Base-by-base conservation (phyloP, 2,888 invertebrate species). In the Malthinus flaveolus region DNA sequence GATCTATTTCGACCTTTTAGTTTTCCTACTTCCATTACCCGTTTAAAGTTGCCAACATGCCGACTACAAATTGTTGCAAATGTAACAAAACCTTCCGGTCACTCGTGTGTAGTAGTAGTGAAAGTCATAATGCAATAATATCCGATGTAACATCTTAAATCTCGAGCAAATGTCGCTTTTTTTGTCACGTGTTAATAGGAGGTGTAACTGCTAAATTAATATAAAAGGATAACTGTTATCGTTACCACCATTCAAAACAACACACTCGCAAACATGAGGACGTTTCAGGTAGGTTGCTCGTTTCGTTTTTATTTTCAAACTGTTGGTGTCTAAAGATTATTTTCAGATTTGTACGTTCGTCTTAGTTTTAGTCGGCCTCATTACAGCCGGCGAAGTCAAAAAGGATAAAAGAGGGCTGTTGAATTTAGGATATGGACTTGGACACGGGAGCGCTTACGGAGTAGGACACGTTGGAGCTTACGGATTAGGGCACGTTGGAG, bases 331-430 rank as follows among this genome's bases (percentile, higher is more conserved):
- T 32, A 49, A 49, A 49, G 5, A 32, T 6, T 44, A 45, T 47
- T 44, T 49, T 10, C 9, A 76, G 76, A 64, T 75, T 49, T 71
- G 70, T 52, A 35, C 73, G 13, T 68, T 71, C 55, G 60, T 75
- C 12, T 56, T 75, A 37, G 65, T 67, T 33, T 65, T 69, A 23
- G 49, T 70, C 11, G 69, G 70, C 37, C 64, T 64, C 23, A 49
- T 53, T 66, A 49, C 39, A 10, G 42, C 45, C 13, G 48, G 52
- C 7, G 62, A 62, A 31, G 48, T 15, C 7, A 76, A 76, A 53
- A 73, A 74, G 9, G 74, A 70, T 49, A 76, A 76, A 64, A 71
- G 76, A 53, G 76, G 76, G 7, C 64, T 76, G 6, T 15, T 67
- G 9, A 74, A 73, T 6, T 64, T 75, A 46, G 75, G 74, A 34